Evolutionary conservation across 2,113 vertebrate genomes (phyloP).

Genomic region (Siphamia tubifer): DNA sequence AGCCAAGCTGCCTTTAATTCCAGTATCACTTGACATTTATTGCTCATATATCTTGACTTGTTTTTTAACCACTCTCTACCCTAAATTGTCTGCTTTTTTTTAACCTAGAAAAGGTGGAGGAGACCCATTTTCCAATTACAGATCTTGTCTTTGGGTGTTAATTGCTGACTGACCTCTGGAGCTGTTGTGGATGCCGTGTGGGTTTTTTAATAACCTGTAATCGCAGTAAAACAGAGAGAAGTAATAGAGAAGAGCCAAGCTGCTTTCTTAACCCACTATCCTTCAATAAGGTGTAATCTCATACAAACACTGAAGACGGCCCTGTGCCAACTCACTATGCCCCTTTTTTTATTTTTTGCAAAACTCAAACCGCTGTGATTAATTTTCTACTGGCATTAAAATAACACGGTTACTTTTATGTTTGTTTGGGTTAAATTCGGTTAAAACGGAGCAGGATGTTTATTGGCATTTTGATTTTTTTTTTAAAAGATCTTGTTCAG

Average conservation of each 20-base stretch:
- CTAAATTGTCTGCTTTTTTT: conserved; percentile 26
- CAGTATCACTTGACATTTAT: conserved; percentile 53
- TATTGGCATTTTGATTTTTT: neutral
- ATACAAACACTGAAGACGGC: conserved; percentile 11
- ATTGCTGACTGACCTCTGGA: conserved; percentile 59
- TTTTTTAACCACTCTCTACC: neutral
- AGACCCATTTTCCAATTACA: conserved; percentile 61
- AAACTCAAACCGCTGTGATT: conserved; percentile 40
- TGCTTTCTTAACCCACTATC: conserved; percentile 36
- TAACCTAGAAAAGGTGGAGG: conserved; percentile 22
- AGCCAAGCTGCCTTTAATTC: conserved; percentile 14
- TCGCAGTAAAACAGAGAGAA: conserved; percentile 44
- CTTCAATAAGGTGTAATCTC: conserved; percentile 49
- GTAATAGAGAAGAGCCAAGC: conserved; percentile 36
- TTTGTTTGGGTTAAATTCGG: conserved; percentile 25
- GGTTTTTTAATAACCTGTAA: conserved; percentile 56
- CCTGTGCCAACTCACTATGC: conserved; percentile 10
- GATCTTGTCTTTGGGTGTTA: conserved; percentile 63
- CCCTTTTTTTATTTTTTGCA: too few relatives aligned
- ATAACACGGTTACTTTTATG: neutral
- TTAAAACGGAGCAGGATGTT: neutral
- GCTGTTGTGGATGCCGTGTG: conserved; percentile 24
- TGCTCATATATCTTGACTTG: conserved; percentile 40
- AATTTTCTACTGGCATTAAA: neutral
- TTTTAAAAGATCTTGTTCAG: neutral